Evolutionary conservation across 2,888 invertebrate genomes (phyloP).

Genomic region (Harpagoxenus sublaevis): DNA sequence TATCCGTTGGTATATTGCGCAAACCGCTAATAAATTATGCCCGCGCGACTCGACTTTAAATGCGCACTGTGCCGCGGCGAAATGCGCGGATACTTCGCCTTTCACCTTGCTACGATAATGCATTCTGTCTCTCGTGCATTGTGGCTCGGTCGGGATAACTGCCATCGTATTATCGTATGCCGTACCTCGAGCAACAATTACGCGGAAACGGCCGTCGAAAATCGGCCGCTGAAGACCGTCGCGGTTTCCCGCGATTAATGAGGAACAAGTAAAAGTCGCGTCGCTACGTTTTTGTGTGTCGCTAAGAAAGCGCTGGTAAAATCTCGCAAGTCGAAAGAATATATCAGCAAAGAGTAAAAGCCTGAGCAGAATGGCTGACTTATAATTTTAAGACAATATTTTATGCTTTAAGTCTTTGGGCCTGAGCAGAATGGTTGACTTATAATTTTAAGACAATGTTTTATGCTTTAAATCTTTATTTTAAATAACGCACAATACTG

Average conservation of each 20-base stretch:
- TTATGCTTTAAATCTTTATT: too few relatives aligned
- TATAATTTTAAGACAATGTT: too few relatives aligned
- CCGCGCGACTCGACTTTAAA: slow-evolving; percentile 43
- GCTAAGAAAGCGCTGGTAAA: not conserved
- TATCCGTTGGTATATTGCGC: slow-evolving; percentile 40
- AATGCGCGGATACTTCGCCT: slow-evolving; percentile 51
- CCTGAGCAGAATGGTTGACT: too few relatives aligned
- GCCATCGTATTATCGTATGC: slow-evolving; percentile 30
- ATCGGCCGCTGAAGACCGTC: slow-evolving; percentile 12
- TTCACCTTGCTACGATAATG: slow-evolving; percentile 52
- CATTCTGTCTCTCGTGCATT: slow-evolving; percentile 49
- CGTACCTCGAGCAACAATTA: slow-evolving; percentile 32
- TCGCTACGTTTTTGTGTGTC: not conserved
- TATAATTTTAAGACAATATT: too few relatives aligned
- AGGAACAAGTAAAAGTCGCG: not conserved
- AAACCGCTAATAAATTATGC: slow-evolving; percentile 52
- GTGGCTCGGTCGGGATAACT: slow-evolving; percentile 10
- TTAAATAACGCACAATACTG: too few relatives aligned
- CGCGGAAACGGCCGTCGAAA: slow-evolving; percentile 28
- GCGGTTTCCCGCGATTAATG: slow-evolving; percentile 25
- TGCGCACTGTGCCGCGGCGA: slow-evolving; percentile 29
- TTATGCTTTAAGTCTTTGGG: too few relatives aligned
- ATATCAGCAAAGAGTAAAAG: not conserved
- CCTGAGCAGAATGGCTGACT: too few relatives aligned
- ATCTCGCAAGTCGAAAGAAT: not conserved